Conservation (phyloP, 2,113 vertebrate species). For the Phycodurus eques region DNA sequence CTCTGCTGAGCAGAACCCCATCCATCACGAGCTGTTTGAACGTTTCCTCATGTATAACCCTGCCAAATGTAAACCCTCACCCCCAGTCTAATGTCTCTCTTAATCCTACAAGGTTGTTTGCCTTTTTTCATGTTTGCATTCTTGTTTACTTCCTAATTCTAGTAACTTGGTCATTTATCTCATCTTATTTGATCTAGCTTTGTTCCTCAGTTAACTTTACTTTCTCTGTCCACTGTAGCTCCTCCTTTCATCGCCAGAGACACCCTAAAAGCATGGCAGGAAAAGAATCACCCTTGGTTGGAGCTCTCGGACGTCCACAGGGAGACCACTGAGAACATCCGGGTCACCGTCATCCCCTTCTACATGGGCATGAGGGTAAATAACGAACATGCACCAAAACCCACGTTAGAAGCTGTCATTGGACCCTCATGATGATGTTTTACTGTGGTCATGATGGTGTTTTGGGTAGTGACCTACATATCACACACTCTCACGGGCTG, state of each 20-base stretch:
- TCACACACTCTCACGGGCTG: no score
- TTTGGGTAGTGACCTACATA: neutral
- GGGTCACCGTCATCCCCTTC: conserved; percentile 96
- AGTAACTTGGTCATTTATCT: neutral
- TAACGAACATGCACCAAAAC: conserved; percentile 2
- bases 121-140: neutral
- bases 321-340: conserved; percentile 95
- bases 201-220: neutral
- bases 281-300: conserved; percentile 98
- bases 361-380: conserved; percentile 98
- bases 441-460: neutral
- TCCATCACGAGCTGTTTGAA: conserved; percentile 97
- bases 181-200: neutral
- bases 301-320: conserved; percentile 96
- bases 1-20: conserved; percentile 91
- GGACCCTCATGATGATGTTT: neutral
- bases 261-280: conserved; percentile 93
- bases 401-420: neutral
- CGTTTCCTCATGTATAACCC: conserved; percentile 91
- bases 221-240: conserved; percentile 50
- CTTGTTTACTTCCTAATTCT: neutral
- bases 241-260: conserved; percentile 90
- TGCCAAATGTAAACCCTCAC: conserved; percentile 81
- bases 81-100: neutral
- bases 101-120: neutral